phyloP scores from a whole-genome alignment of 92 coral and sea anemone genomes.

The Actinostola sp. region DNA sequence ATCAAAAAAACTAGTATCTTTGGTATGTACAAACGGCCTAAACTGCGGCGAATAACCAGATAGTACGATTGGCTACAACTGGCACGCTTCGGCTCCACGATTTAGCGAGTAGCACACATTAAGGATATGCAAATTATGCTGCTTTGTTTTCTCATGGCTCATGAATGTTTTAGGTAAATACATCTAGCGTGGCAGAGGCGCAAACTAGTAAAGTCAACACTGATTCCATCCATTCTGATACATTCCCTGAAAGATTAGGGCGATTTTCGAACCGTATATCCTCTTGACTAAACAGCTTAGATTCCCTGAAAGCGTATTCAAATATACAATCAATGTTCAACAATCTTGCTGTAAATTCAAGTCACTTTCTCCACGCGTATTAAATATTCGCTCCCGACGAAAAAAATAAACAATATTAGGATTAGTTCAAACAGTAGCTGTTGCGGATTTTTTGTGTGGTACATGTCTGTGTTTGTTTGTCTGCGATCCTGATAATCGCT shows the following conservation, averaged over 20 bases:
- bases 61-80: neutral
- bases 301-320: conserved; percentile 24
- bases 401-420: neutral
- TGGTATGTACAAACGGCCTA: too few relatives aligned
- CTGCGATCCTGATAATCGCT: conserved; percentile 43
- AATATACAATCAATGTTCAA: too few relatives aligned
- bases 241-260: conserved; percentile 61
- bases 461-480: conserved; percentile 28
- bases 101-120: conserved; percentile 50
- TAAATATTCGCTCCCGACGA: conserved; percentile 48
- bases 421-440: conserved; percentile 68
- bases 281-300: conserved; percentile 24
- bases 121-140: conserved; percentile 82
- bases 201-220: conserved; percentile 67
- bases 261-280: neutral
- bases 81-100: conserved; percentile 31
- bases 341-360: conserved; percentile 38
- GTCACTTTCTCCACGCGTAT: conserved; percentile 51
- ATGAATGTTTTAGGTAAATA: conserved; percentile 74
- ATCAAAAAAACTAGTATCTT: too few relatives aligned
- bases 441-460: conserved; percentile 36
- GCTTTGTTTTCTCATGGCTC: conserved; percentile 60
- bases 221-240: conserved; percentile 62
- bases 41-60: too few relatives aligned
- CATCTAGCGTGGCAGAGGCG: conserved; percentile 49